These are phyloP conservation scores for Drosophila pectinifera DNA, from an alignment of 1,140 invertebrate genomes.

Conservation along the genomic window DNA sequence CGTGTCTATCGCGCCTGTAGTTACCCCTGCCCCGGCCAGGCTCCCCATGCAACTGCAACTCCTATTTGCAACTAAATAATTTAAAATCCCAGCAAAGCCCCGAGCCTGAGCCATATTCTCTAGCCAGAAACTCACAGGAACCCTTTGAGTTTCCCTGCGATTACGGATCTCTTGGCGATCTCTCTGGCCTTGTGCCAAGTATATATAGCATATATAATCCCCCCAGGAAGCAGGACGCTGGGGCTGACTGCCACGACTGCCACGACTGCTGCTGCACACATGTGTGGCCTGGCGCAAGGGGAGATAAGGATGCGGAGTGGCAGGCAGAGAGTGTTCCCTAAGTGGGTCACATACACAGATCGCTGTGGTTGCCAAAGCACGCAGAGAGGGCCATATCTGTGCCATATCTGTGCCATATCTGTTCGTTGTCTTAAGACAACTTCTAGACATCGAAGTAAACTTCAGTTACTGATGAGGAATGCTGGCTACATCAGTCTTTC, in stretches of 20 bases:
- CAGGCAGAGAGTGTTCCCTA: neutral
- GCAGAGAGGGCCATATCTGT: too few relatives aligned
- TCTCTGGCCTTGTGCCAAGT: too few relatives aligned
- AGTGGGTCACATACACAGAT: conserved; percentile 29
- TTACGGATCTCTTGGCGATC: too few relatives aligned
- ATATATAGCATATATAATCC: neutral
- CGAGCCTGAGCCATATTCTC: conserved; percentile 23
- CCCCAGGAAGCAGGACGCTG: conserved; percentile 22
- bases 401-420: too few relatives aligned
- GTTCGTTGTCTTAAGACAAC: too few relatives aligned
- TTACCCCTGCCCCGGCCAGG: conserved; percentile 14
- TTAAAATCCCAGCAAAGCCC: conserved; percentile 70
- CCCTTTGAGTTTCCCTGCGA: neutral
- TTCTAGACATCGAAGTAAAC: too few relatives aligned
- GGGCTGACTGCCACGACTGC: neutral
- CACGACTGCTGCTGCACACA: conserved; percentile 23
- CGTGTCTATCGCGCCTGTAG: conserved; percentile 19
- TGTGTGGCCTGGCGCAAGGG: neutral
- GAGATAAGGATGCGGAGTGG: neutral
- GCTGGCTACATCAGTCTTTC: too few relatives aligned
- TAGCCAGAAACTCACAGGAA: conserved; percentile 41
- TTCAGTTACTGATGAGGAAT: too few relatives aligned
- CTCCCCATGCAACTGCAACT: conserved; percentile 6
- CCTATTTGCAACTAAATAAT: conserved; percentile 68
- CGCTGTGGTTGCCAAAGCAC: too few relatives aligned